Conservation (phyloP, 1,140 invertebrate genomes). For the Rhynchophorus ferrugineus region DNA sequence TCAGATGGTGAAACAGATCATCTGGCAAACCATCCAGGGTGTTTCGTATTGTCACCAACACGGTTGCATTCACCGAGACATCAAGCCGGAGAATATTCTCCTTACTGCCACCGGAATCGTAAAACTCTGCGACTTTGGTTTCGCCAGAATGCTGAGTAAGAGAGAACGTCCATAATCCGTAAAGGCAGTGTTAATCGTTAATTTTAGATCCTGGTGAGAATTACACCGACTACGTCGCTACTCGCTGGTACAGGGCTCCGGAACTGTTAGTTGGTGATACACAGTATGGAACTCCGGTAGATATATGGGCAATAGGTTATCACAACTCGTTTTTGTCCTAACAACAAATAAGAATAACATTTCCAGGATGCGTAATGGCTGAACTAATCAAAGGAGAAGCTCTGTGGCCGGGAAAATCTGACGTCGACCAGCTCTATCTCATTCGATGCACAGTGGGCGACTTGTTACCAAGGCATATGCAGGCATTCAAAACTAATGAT, state of each 20-base stretch:
- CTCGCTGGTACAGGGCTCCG: slow-evolving; percentile 95
- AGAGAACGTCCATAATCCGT: slow-evolving; percentile 21
- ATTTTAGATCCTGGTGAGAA: slow-evolving; percentile 79
- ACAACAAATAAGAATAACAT: no score
- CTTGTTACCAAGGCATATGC: slow-evolving; percentile 85
- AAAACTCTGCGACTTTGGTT: slow-evolving; percentile 98
- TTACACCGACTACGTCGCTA: slow-evolving; percentile 99
- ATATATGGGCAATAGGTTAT: slow-evolving; percentile 95
- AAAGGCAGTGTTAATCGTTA: neutral
- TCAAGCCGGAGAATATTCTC: slow-evolving; percentile 98
- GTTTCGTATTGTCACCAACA: slow-evolving; percentile 94
- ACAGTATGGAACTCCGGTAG: slow-evolving; percentile 92
- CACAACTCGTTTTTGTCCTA: no score
- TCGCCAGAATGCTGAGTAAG: slow-evolving; percentile 93
- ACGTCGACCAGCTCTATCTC: slow-evolving; percentile 95
- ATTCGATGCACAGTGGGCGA: slow-evolving; percentile 89
- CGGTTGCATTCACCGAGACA: slow-evolving; percentile 93
- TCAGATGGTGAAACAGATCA: slow-evolving; percentile 80
- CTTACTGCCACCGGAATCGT: slow-evolving; percentile 90
- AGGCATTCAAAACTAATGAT: slow-evolving; percentile 91
- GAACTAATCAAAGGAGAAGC: slow-evolving; percentile 93
- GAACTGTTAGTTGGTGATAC: slow-evolving; percentile 96
- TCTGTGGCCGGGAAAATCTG: slow-evolving; percentile 95
- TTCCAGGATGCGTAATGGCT: slow-evolving; percentile 83
- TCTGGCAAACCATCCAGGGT: slow-evolving; percentile 92